phyloP scores from a whole-genome alignment of 2,888 invertebrate species.

The Microplitis manilae region DNA sequence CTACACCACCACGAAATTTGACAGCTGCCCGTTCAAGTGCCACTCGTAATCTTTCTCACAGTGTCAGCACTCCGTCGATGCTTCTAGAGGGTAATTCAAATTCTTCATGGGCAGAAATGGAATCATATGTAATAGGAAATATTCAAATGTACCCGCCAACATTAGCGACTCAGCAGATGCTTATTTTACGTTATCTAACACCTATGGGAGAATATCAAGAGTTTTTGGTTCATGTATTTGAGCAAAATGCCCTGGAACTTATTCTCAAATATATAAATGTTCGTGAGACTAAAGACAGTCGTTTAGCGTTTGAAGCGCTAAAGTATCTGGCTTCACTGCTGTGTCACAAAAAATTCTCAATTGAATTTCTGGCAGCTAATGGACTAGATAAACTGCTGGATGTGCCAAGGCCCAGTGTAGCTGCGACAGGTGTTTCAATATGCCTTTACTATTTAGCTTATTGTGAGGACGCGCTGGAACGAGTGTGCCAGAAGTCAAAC shows the following conservation, averaged over 20 bases:
- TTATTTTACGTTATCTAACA: constrained; percentile 94
- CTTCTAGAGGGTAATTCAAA: constrained; percentile 73
- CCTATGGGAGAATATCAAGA: constrained; percentile 99
- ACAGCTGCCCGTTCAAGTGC: constrained; percentile 46
- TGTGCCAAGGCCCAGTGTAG: constrained; percentile 93
- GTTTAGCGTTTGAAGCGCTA: constrained; percentile 95
- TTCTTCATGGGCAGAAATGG: constrained; percentile 93
- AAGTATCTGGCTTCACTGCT: constrained; percentile 95
- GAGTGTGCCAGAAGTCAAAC: constrained; percentile 89
- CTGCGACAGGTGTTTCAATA: constrained; percentile 96
- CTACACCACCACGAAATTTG: constrained; percentile 44
- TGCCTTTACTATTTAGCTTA: constrained; percentile 97
- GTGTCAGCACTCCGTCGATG: constrained; percentile 46
- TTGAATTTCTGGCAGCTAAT: constrained; percentile 92
- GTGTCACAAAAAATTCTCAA: constrained; percentile 98
- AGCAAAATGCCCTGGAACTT: constrained; percentile 90
- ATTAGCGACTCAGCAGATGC: constrained; percentile 89
- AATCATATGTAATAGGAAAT: constrained; percentile 89
- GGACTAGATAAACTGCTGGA: constrained; percentile 90
- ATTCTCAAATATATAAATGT: constrained; percentile 94
- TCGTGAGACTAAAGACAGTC: constrained; percentile 88
- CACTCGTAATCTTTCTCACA: constrained; percentile 46
- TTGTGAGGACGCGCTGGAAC: constrained; percentile 98
- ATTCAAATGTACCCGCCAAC: constrained; percentile 93
- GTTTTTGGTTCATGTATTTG: constrained; percentile 94